Evolutionary conservation across 2,113 vertebrate species (phyloP).

Genomic region (Thalassoma bifasciatum): DNA sequence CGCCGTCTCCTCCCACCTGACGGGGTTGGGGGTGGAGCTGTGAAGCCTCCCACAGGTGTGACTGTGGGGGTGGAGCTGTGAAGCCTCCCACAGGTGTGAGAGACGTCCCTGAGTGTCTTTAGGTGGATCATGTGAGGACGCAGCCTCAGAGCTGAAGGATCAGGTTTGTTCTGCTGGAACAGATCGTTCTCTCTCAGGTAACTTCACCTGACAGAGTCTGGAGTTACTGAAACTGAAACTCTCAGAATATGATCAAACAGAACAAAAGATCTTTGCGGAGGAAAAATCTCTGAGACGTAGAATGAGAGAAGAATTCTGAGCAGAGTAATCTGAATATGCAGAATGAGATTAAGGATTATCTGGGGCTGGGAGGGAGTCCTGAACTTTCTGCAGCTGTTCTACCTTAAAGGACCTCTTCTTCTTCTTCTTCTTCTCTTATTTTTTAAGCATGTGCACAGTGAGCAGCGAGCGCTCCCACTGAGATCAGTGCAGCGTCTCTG

Average conservation of each 20-base stretch:
- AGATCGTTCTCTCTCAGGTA: constrained; percentile 13
- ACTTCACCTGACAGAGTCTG: background rate
- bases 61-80: constrained; percentile 23
- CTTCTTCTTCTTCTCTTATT: background rate
- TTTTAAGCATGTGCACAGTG: background rate
- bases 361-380: background rate
- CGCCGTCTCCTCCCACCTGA: constrained; percentile 46
- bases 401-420: background rate
- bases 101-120: constrained; percentile 23
- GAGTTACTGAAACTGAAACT: background rate
- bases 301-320: background rate
- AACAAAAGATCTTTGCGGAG: background rate
- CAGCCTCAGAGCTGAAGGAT: background rate
- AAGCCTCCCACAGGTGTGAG: constrained; percentile 32
- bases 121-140: constrained; percentile 29
- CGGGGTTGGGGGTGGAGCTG: constrained; percentile 20
- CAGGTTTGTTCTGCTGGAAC: background rate
- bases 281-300: too few relatives aligned
- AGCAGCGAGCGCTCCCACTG: background rate
- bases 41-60: constrained; percentile 36
- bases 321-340: too few relatives aligned
- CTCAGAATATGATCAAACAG: background rate
- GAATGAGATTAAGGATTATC: too few relatives aligned
- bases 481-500: background rate
- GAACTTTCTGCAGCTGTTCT: background rate